Conservation (phyloP, 1,140 invertebrate species). For the Nixonia krombeini region DNA sequence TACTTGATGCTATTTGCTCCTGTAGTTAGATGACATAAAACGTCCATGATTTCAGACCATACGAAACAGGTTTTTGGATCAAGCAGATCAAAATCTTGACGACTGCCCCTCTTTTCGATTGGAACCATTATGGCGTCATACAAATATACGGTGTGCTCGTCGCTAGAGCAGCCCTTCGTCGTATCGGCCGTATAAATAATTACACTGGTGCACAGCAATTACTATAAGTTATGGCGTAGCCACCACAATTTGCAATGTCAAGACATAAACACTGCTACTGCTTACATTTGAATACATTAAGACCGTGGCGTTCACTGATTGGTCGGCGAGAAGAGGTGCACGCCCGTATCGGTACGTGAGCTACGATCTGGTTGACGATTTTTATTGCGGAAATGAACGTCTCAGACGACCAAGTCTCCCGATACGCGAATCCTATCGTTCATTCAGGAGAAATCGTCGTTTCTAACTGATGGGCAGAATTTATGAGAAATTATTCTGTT, state of each 20-base stretch:
- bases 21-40: too few relatives aligned
- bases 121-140: slow-evolving; percentile 40
- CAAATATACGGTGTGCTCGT: slow-evolving; percentile 30
- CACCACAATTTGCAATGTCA: slow-evolving; percentile 73
- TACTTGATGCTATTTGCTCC: too few relatives aligned
- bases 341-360: slow-evolving; percentile 62
- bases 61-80: too few relatives aligned
- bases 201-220: slow-evolving; percentile 70
- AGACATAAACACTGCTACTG: slow-evolving; percentile 73
- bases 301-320: slow-evolving; percentile 59
- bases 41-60: too few relatives aligned
- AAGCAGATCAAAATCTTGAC: slow-evolving; percentile 37
- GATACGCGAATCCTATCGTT: slow-evolving; percentile 43
- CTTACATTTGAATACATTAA: slow-evolving; percentile 73
- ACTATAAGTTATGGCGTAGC: slow-evolving; percentile 72
- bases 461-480: slow-evolving; percentile 48
- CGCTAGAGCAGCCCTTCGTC: slow-evolving; percentile 46
- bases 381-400: slow-evolving; percentile 61
- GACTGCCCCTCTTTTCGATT: slow-evolving; percentile 36
- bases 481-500: too few relatives aligned
- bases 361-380: slow-evolving; percentile 70
- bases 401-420: slow-evolving; percentile 26
- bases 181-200: slow-evolving; percentile 72
- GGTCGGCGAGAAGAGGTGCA: slow-evolving; percentile 52
- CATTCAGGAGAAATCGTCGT: slow-evolving; percentile 46